Percentiles rank a stretch among this genome's conserved stretches.
phyloP scores from a whole-genome alignment of 2,888 invertebrate species.

The Drosophila birchii region DNA sequence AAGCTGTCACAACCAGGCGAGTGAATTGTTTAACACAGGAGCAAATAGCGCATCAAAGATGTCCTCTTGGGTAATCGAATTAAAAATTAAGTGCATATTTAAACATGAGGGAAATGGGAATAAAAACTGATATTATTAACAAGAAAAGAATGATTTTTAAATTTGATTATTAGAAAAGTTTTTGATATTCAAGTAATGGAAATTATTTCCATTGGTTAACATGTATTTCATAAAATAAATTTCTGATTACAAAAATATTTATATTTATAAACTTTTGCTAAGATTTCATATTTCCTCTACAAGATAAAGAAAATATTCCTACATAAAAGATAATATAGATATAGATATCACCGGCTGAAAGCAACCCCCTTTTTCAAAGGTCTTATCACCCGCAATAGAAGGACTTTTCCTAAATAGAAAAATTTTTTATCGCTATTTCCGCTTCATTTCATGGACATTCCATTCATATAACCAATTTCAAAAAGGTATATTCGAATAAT shows the following conservation, averaged over 20 bases:
- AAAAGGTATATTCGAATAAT: constrained; percentile 28
- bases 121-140: background rate
- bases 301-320: background rate
- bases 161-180: background rate
- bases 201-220: background rate
- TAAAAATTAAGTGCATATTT: constrained; percentile 1
- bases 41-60: constrained; percentile 15
- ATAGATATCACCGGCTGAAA: constrained; percentile 7
- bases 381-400: constrained; percentile 27
- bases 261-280: background rate
- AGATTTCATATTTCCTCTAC: background rate
- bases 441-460: constrained; percentile 21
- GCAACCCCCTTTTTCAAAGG: constrained; percentile 9
- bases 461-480: constrained; percentile 49
- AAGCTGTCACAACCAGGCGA: constrained; percentile 70
- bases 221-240: background rate
- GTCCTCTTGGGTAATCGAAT: constrained; percentile 3
- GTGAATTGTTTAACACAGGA: constrained; percentile 21
- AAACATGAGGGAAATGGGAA: too few species aligned
- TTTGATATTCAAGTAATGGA: background rate
- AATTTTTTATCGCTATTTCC: constrained; percentile 32
- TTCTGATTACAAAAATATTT: background rate
- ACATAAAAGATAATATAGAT: constrained; percentile 1
- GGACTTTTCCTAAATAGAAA: constrained; percentile 14
- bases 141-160: background rate